Percentiles rank a stretch among this genome's conserved stretches.
phyloP scores from a whole-genome alignment of 2,797 vertebrate genomes.

The Galagoides demidoff region DNA sequence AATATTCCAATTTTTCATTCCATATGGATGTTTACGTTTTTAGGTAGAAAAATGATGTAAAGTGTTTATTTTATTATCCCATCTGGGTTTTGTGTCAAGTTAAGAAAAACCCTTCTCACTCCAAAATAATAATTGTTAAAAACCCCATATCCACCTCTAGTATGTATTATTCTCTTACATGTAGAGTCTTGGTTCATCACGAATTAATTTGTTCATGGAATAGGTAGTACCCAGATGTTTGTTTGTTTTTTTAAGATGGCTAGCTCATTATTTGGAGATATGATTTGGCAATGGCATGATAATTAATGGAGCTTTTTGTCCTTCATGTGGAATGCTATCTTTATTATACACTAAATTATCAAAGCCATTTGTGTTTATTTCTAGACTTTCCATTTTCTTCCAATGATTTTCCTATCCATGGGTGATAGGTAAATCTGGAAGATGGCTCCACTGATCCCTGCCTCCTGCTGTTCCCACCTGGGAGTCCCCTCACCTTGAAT shows the following conservation, averaged over 20 bases:
- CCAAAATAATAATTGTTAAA: neutral
- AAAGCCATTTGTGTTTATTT: neutral
- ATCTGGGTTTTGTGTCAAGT: neutral
- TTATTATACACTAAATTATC: neutral
- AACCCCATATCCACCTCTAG: neutral
- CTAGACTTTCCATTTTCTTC: neutral
- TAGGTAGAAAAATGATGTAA: neutral
- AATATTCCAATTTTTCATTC: neutral
- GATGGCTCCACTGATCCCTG: too few relatives aligned
- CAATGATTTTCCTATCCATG: neutral
- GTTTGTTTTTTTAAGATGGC: neutral
- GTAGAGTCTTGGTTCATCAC: neutral
- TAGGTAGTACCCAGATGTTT: neutral
- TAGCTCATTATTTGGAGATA: neutral
- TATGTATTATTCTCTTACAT: neutral
- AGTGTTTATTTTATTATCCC: neutral
- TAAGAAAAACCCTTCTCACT: neutral
- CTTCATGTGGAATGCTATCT: neutral
- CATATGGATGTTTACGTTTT: neutral
- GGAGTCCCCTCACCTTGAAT: neutral
- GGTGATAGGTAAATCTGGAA: neutral
- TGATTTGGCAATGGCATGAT: neutral
- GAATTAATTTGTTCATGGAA: neutral
- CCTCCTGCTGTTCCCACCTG: neutral
- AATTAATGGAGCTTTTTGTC: neutral